Evolutionary conservation across 2,888 invertebrate genomes (phyloP), one percentile per base, ranked within the genome.

Genomic region (Ochropleura leucogaster): DNA sequence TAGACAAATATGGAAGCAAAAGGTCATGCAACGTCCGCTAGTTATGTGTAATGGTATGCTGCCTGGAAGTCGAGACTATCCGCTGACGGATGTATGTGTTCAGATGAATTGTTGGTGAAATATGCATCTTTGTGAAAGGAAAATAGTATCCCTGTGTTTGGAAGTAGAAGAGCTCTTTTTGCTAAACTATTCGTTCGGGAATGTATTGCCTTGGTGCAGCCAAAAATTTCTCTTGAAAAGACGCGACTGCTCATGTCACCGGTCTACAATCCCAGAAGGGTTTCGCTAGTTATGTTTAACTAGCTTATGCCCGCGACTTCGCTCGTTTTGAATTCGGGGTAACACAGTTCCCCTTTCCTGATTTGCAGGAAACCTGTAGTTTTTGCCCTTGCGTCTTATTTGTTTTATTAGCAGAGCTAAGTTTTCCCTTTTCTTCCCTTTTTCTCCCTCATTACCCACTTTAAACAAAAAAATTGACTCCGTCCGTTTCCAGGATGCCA

Each of bases 21-120:
- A 74, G 64, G 82, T 81, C 81, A 44, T 12, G 3, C 20, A 30
- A 64, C 75, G 5, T 80, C 81, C 81, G 74, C 46, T 18, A 8
- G 55, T 63, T 67, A 42, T 12, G 5, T 16, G 4, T 42, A 18
- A 51, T 12, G 51, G 51, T 30, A 79, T 64, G 64, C 18, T 10
- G 74, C 44, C 42, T 74, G 55, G 62, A 55, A 18, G 81, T 63
- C 74, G n/a, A 40, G 49, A 18, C 46, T n/a, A 60, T 80, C 30
- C 72, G 30, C 40, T 20, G n/a, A 16, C 75, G 81, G 63, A 78
- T 63, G 66, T 46, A 4, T 42, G n/a, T 30, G 46, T 46, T 74
- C 62, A 47, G 47, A 55, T 73, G 77, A 80, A 49, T 67, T 53
- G n/a, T 2, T 47, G 47, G n/a, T 44, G 51, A 64, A 47, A 79